phyloP scores from a whole-genome alignment of 2,888 invertebrate genomes.

The Zhuqinia jingwanae region DNA sequence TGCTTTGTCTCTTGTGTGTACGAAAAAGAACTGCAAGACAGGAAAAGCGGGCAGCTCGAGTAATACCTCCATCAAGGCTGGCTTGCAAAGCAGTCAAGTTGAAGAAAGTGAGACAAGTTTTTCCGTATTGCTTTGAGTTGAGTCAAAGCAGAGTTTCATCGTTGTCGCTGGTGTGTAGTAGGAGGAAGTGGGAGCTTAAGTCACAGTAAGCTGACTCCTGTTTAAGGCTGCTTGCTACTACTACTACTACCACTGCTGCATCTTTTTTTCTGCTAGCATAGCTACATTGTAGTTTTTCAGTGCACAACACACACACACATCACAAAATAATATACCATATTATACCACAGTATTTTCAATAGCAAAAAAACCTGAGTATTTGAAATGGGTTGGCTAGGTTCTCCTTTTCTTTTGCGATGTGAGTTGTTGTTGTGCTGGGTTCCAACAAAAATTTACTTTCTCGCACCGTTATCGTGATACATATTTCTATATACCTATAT shows the following conservation, averaged over 20 bases:
- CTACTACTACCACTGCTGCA: too few species aligned
- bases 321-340: too few species aligned
- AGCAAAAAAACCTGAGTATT: neutral
- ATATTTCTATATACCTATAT: too few species aligned
- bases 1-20: constrained; percentile 64
- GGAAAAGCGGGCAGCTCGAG: constrained; percentile 45
- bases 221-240: neutral
- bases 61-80: constrained; percentile 62
- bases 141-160: constrained; percentile 6
- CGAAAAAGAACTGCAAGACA: constrained; percentile 62
- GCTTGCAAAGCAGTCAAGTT: constrained; percentile 60
- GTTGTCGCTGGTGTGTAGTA: neutral
- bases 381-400: neutral
- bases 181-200: neutral
- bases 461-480: constrained; percentile 4
- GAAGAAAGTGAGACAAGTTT: constrained; percentile 65
- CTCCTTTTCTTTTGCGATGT: too few species aligned
- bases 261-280: too few species aligned
- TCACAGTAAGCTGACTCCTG: constrained; percentile 27
- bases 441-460: constrained; percentile 16
- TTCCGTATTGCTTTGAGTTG: constrained; percentile 26
- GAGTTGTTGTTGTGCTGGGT: neutral
- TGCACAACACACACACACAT: too few species aligned
- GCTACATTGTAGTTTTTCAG: too few species aligned
- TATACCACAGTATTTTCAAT: too few species aligned